Conservation (phyloP, 2,888 invertebrate genomes). For the Eilema caniola region DNA sequence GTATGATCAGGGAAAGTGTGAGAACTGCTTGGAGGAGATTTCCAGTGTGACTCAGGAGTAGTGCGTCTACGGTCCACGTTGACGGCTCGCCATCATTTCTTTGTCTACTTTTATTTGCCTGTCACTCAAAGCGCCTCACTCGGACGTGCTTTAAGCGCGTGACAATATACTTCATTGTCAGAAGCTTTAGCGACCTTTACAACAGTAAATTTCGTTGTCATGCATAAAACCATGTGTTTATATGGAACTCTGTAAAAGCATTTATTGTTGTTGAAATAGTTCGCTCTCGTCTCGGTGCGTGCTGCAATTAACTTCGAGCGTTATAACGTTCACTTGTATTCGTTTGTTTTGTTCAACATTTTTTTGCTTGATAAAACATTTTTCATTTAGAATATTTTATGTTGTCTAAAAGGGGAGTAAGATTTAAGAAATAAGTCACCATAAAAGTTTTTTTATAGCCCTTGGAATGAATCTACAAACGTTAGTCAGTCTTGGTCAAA, state of each 20-base stretch:
- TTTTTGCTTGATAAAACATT: not conserved
- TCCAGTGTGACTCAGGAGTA: slow-evolving; percentile 42
- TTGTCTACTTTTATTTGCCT: slow-evolving; percentile 83
- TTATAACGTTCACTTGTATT: slow-evolving; percentile 27
- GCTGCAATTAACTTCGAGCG: slow-evolving; percentile 58
- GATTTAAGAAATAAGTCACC: not conserved
- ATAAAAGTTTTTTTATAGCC: not conserved
- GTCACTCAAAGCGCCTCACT: slow-evolving; percentile 78
- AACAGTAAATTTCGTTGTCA: slow-evolving; percentile 81
- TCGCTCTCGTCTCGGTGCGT: slow-evolving; percentile 42
- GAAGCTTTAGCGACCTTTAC: slow-evolving; percentile 74
- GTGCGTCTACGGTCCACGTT: slow-evolving; percentile 46
- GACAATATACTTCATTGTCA: slow-evolving; percentile 80
- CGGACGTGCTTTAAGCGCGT: slow-evolving; percentile 71
- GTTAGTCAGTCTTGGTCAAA: slow-evolving; percentile 26
- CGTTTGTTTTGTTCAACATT: not conserved
- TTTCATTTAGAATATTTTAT: slow-evolving; percentile 5
- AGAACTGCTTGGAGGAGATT: slow-evolving; percentile 61
- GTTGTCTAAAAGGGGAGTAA: too few relatives aligned
- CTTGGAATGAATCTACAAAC: slow-evolving; percentile 10
- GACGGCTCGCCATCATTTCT: slow-evolving; percentile 60
- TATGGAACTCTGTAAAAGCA: slow-evolving; percentile 60
- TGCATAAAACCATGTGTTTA: slow-evolving; percentile 78
- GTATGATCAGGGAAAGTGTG: slow-evolving; percentile 71
- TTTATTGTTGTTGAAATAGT: slow-evolving; percentile 55